Conservation (phyloP, 2,113 vertebrate species). For the Spizaetus ornatus region DNA sequence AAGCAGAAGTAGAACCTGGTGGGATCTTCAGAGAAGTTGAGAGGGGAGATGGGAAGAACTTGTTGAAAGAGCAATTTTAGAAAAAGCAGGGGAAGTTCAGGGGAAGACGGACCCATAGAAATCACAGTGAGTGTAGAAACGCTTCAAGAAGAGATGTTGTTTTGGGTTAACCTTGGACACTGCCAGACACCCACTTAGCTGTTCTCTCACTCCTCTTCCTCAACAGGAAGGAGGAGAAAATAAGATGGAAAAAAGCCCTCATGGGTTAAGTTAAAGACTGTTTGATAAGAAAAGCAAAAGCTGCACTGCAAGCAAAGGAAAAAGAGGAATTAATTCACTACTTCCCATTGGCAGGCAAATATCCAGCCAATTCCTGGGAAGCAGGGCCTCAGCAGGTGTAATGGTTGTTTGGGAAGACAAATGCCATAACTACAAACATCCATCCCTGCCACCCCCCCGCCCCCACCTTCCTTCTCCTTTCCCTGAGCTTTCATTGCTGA, state of each 20-base stretch:
- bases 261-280: background rate
- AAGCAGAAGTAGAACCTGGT: background rate
- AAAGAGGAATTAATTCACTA: background rate
- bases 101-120: background rate
- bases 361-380: background rate
- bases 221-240: background rate
- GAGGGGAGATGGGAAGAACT: background rate
- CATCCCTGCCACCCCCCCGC: too few relatives aligned
- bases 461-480: background rate
- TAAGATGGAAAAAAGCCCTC: background rate
- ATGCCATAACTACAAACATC: background rate
- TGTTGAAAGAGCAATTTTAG: conserved; percentile 3
- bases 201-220: background rate
- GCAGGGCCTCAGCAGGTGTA: background rate
- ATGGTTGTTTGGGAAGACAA: background rate
- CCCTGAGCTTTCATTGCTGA: background rate
- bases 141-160: background rate
- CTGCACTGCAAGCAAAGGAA: background rate
- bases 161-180: background rate
- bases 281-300: background rate
- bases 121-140: background rate
- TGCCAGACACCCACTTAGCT: background rate
- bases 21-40: background rate
- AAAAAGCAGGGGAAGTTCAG: background rate
- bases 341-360: rapidly evolving